phyloP scores from a whole-genome alignment of 1,140 invertebrate species.

The Rhizoglyphus robini region DNA sequence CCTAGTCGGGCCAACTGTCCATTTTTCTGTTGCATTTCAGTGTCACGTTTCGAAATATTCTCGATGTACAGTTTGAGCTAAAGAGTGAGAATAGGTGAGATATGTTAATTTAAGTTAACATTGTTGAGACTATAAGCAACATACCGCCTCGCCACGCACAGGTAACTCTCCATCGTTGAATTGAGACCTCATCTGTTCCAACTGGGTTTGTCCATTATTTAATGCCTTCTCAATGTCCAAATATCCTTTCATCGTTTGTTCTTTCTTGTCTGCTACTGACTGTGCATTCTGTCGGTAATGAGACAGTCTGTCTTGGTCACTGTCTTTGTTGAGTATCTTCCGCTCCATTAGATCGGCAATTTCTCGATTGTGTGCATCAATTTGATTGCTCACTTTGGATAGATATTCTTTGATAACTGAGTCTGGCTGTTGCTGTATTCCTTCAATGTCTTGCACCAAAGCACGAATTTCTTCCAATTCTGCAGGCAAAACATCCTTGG shows the following conservation, averaged over 20 bases:
- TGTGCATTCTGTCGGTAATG: slow-evolving; percentile 61
- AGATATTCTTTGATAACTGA: slow-evolving; percentile 50
- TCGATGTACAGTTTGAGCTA: slow-evolving; percentile 63
- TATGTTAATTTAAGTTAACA: too few relatives aligned
- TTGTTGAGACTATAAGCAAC: slow-evolving; percentile 22
- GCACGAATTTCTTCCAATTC: slow-evolving; percentile 48
- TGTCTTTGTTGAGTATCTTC: slow-evolving; percentile 36
- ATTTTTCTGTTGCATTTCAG: slow-evolving; percentile 60
- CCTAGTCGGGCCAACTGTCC: slow-evolving; percentile 53
- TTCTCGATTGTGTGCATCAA: slow-evolving; percentile 45
- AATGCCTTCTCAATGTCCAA: background rate
- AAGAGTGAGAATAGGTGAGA: slow-evolving; percentile 23
- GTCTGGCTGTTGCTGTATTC: slow-evolving; percentile 47
- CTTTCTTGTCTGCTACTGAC: slow-evolving; percentile 5
- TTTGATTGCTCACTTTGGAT: slow-evolving; percentile 46
- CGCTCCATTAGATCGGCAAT: slow-evolving; percentile 44
- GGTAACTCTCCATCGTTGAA: slow-evolving; percentile 41
- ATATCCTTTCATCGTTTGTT: background rate
- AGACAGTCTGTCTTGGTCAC: slow-evolving; percentile 55
- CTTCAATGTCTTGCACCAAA: slow-evolving; percentile 51
- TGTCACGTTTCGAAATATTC: slow-evolving; percentile 57
- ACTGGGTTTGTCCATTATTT: background rate
- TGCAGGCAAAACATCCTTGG: slow-evolving; percentile 60
- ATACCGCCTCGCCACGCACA: slow-evolving; percentile 56
- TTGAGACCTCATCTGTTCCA: background rate